Evolutionary conservation across 2,797 vertebrate genomes (phyloP).

Genomic region (Setipinna tenuifilis): DNA sequence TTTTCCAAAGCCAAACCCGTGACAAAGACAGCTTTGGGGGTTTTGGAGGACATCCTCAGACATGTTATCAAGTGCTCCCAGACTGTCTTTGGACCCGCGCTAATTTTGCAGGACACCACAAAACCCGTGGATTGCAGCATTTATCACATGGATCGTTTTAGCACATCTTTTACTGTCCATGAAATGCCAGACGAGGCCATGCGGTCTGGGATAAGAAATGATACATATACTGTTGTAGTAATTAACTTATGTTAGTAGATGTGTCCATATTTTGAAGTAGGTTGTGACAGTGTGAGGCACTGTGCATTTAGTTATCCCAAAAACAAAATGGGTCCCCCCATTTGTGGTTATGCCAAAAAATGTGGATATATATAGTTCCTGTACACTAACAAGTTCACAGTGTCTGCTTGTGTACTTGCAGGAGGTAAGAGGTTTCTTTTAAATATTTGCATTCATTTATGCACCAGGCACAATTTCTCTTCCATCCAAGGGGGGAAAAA

Average conservation of each 20-base stretch:
- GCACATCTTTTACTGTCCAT: neutral
- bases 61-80: constrained; percentile 22
- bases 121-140: neutral
- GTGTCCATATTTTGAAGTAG: neutral
- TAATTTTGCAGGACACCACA: constrained; percentile 3
- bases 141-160: constrained; percentile 1
- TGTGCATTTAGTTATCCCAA: neutral
- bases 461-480: constrained; percentile 8
- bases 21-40: neutral
- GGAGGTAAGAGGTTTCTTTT: neutral
- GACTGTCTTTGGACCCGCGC: neutral
- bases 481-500: neutral
- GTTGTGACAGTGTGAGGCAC: neutral
- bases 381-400: neutral
- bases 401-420: neutral
- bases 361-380: neutral
- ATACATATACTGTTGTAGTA: neutral
- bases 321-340: neutral
- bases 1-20: neutral
- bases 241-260: neutral
- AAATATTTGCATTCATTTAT: constrained; percentile 7
- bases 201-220: constrained; percentile 7
- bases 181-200: constrained; percentile 10
- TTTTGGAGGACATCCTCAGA: neutral
- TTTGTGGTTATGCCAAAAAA: no score